Conservation (phyloP, 1,140 invertebrate species). For the Drosophila quadrilineata region DNA sequence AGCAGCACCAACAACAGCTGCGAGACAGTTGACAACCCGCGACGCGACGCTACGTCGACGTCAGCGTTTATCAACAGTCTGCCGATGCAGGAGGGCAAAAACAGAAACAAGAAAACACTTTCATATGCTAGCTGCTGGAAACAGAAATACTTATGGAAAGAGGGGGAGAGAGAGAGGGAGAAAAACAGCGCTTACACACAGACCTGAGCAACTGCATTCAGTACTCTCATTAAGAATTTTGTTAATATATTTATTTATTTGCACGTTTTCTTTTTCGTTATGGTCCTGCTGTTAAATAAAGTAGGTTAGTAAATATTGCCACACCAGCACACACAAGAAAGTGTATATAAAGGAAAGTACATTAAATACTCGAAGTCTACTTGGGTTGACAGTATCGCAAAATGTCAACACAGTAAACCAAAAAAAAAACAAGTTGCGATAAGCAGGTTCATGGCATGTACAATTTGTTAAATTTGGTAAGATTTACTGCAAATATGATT, state of each 20-base stretch:
- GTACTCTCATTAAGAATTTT: conserved; percentile 26
- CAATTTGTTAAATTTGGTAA: conserved; percentile 1
- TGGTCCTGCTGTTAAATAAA: conserved; percentile 22
- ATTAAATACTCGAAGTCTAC: conserved; percentile 9
- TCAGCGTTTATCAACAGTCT: conserved; percentile 26
- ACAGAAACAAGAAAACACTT: conserved; percentile 14
- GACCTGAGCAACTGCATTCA: background rate
- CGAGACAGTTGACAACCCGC: background rate
- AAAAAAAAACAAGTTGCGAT: conserved; percentile 11
- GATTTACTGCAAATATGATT: conserved; percentile 20
- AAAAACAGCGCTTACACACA: background rate
- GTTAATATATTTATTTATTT: background rate
- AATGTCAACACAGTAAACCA: conserved; percentile 22
- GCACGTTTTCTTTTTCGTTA: conserved; percentile 9
- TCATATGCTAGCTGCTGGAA: background rate
- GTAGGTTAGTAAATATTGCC: conserved; percentile 14
- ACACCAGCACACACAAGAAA: background rate
- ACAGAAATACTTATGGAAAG: too few species aligned
- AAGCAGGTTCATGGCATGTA: conserved; percentile 1
- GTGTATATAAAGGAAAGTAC: background rate
- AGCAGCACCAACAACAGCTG: background rate
- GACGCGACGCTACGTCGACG: conserved; percentile 21
- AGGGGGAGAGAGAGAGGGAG: background rate
- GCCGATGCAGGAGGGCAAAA: conserved; percentile 28
- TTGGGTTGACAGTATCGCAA: conserved; percentile 1